These are phyloP conservation scores for Crotalus tigris DNA, from an alignment of 2,113 vertebrate genomes.

Conservation along the genomic window DNA sequence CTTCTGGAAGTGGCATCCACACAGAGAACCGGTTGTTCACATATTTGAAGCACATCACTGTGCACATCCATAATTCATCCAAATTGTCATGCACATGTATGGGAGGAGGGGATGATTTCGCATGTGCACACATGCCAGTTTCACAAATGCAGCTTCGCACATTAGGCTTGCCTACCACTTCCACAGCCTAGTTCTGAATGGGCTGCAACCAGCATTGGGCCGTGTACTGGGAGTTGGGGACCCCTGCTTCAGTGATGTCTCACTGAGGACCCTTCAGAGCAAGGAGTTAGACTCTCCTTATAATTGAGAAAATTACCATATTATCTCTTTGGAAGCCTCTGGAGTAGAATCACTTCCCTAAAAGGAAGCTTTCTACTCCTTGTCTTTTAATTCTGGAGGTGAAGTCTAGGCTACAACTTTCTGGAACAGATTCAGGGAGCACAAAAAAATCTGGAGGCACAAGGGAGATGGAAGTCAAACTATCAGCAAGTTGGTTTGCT, in stretches of 20 bases:
- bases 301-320: background rate
- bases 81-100: background rate
- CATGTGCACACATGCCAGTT: accelerated
- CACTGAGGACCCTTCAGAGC: background rate
- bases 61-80: background rate
- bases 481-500: background rate
- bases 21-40: no score
- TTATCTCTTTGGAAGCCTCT: background rate
- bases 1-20: no score
- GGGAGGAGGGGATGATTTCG: background rate
- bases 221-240: background rate
- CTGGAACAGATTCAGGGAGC: background rate
- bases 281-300: background rate
- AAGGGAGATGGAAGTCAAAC: background rate
- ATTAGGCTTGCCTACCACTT: background rate
- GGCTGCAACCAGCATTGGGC: background rate
- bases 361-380: background rate
- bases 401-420: background rate
- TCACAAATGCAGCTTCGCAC: background rate
- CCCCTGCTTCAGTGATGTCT: background rate
- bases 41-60: no score
- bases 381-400: background rate
- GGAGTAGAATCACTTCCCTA: background rate
- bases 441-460: background rate
- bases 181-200: background rate